Evolutionary conservation across 2,113 vertebrate species (phyloP), one percentile per base, ranked within the genome.

Genomic region (Pseudopipra pipra): DNA sequence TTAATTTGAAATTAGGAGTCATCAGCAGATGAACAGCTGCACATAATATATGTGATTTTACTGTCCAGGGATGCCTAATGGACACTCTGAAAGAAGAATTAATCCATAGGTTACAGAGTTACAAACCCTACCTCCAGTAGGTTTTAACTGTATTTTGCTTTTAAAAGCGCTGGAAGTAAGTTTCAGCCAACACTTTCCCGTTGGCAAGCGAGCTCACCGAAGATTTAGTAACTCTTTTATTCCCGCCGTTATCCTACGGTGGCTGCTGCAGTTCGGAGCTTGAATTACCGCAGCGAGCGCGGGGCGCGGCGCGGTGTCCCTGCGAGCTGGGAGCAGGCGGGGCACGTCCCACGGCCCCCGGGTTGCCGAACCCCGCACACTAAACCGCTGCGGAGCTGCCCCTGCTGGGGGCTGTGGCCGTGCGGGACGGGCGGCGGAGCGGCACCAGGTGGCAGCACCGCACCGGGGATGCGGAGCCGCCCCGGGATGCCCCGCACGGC

Each of bases 381-480:
- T 30, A 5, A 5, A 18, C 6, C 1, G 6, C 51, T 1, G 35
- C 0, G 25, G 67, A 44, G 37, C 37, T 2, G 44, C 59, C 0
- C 1, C 44, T 15, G 52, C 6, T 2, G 56, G 56, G 56, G 33
- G 19, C 59, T 16, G 17, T 39, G 35, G 17, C 39, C 27, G 39
- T 6, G 41, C 30, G n/a, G 41, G 49, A 10, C 46, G 28, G 14
- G 11, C 43, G 62, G 30, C 8, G 59, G 30, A 22, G 22, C 14
- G 54, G 96, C 94, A 74, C 63, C 93, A 95, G 96, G 77, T 93
- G 96, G 95, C 95, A 95, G 95, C 96, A 97, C 43, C 85, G 90
- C 73, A 21, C 93, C 75, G 93, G 94, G 24, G 62, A 85, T 67
- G 82, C 27, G 62, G 71, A 18, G 24, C 17, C 14, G 52, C 49